phyloP scores from a whole-genome alignment of 30 jellyfish, hydroid and myxozoan genomes.

The Rhopilema esculentum region DNA sequence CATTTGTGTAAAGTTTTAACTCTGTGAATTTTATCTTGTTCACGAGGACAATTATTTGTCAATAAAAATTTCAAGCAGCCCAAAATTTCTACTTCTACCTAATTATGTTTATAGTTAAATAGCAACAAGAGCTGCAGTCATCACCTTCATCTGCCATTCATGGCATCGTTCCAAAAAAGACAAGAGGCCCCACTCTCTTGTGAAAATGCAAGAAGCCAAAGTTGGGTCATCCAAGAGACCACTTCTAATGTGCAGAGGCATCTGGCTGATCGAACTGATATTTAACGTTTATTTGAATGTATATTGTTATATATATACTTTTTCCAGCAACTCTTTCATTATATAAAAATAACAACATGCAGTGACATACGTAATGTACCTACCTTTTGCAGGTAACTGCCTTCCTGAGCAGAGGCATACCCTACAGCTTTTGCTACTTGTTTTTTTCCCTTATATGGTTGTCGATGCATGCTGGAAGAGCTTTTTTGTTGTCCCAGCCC shows the following conservation, averaged over 20 bases:
- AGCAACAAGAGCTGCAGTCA: conserved; percentile 14
- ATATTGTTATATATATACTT: not conserved
- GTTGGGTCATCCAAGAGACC: conserved; percentile 47
- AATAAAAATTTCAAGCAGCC: not conserved
- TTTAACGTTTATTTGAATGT: not conserved
- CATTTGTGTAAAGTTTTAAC: not conserved
- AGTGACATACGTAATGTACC: conserved; percentile 12
- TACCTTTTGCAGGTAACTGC: conserved; percentile 4
- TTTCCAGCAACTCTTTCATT: conserved; percentile 3
- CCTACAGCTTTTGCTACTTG: not conserved
- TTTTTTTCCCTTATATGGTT: conserved; percentile 1
- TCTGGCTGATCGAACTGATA: not conserved
- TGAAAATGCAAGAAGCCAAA: conserved; percentile 23
- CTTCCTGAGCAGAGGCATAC: not conserved
- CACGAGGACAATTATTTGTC: not conserved
- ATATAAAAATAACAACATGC: conserved; percentile 6
- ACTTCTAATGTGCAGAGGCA: conserved; percentile 22
- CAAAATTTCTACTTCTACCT: conserved; percentile 9
- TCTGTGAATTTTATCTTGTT: not conserved
- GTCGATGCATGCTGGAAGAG: conserved; percentile 56
- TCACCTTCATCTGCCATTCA: not conserved
- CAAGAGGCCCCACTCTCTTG: conserved; percentile 30
- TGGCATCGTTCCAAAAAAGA: conserved; percentile 3
- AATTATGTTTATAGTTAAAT: conserved; percentile 13
- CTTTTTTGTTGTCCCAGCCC: conserved; percentile 33